These are phyloP conservation scores for Spinibarbus caldwelli DNA, from an alignment of 2,797 vertebrate genomes.

Conservation along the genomic window DNA sequence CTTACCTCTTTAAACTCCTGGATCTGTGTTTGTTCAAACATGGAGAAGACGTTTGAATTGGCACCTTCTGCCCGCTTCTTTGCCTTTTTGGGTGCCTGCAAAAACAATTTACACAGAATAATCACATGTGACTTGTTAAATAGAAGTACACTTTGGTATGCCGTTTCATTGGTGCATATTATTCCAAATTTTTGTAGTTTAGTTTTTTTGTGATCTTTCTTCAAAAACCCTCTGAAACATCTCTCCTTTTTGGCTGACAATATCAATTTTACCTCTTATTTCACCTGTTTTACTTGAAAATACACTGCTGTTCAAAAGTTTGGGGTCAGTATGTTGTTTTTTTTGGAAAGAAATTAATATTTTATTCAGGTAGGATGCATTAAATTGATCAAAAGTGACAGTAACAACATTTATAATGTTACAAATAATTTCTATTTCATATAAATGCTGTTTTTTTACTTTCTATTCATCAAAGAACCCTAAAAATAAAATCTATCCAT, in stretches of 20 bases:
- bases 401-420: too few species aligned
- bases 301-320: too few species aligned
- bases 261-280: background rate
- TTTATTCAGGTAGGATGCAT: background rate
- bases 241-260: background rate
- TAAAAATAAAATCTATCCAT: too few species aligned
- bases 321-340: too few species aligned
- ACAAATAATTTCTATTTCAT: background rate
- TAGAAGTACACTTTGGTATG: background rate
- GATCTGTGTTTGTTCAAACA: constrained; percentile 93
- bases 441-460: too few species aligned
- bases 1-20: constrained; percentile 92
- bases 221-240: background rate
- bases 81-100: constrained; percentile 89
- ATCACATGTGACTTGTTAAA: background rate
- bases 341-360: too few species aligned
- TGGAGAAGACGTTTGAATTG: constrained; percentile 93
- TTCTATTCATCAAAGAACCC: too few species aligned
- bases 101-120: too few species aligned
- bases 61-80: constrained; percentile 87
- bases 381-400: background rate
- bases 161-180: background rate
- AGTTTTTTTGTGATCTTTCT: too few species aligned
- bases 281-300: background rate
- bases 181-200: too few species aligned